Percentiles rank a stretch among this genome's conserved stretches.
Evolutionary conservation across 2,888 invertebrate species (phyloP).

Genomic region (Cryptus armator): DNA sequence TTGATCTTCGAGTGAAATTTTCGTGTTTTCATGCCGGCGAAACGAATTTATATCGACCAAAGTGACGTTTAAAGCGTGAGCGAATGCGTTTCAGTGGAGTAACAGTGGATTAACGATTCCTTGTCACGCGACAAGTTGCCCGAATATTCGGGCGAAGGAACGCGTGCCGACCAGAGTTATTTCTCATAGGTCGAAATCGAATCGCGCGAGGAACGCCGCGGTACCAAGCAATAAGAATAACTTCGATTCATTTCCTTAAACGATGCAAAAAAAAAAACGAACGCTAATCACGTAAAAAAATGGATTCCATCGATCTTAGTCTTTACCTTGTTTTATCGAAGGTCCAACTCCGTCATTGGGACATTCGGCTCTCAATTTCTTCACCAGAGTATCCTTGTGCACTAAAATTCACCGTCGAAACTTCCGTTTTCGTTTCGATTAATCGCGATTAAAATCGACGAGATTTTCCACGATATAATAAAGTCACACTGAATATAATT

Average conservation of each 20-base stretch:
- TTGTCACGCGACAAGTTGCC: conserved; percentile 67
- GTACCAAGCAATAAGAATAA: conserved; percentile 59
- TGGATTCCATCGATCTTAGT: neutral
- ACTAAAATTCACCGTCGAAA: conserved; percentile 31
- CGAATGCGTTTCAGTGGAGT: conserved; percentile 65
- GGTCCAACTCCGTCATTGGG: conserved; percentile 21
- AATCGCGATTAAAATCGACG: neutral
- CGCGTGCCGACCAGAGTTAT: conserved; percentile 60
- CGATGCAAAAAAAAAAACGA: conserved; percentile 3
- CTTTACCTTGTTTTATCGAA: conserved; percentile 50
- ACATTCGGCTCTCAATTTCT: neutral
- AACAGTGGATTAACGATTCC: conserved; percentile 65
- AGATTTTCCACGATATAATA: neutral
- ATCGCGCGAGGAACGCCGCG: conserved; percentile 60
- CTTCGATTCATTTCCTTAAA: conserved; percentile 43
- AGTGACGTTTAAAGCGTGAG: conserved; percentile 65
- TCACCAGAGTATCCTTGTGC: conserved; percentile 45
- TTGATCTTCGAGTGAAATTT: conserved; percentile 19
- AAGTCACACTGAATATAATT: neutral
- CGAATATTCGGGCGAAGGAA: conserved; percentile 56
- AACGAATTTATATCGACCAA: conserved; percentile 49
- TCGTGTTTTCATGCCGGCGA: neutral
- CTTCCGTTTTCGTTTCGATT: neutral
- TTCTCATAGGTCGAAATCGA: conserved; percentile 60
- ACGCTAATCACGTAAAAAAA: neutral